Evolutionary conservation across 2,888 invertebrate genomes (phyloP), one percentile per base, ranked within the genome.

Genomic region (Gastracanthus pulcherrimus): DNA sequence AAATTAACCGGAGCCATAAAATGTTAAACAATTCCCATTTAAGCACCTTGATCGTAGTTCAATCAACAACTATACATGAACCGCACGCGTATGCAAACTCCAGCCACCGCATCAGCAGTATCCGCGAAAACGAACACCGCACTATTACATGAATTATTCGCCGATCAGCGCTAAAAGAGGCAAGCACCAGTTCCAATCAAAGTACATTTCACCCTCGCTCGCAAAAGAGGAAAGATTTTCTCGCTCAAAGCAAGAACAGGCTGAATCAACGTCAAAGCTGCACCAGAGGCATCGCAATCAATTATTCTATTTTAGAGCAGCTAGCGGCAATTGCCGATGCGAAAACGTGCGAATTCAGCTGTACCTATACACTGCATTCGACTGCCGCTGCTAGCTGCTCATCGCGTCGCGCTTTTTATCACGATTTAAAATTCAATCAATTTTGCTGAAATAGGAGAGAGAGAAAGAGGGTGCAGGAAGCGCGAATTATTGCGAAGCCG

Each of bases 351-450:
- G 23, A 75, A 66, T 45, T 62, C 74, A 62, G 74, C 74, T 2
- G 4, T 6, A 2, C 1, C 3, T 60, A 45, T 72, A 41, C 41
- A 26, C 16, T 16, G 31, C 64, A 23, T 26, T 26, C 31, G 0
- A 16, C 34, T 60, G 7, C 60, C 29, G 62, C 19, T 34, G 36
- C 34, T n/a, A 51, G 62, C 34, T 62, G 29, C n/a, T 6, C 62
- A 29, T 31, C 45, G 19, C 51, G 41, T 48, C 23, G 11, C 36
- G n/a, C 58, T 58, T 58, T 67, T 58, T 36, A 31, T 38, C 34
- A 3, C 26, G 34, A 60, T 76, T 76, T 55, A 60, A 69, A 69
- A 69, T 76, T 76, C 55, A 60, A 76, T 76, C 58, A 76, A 76
- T 76, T 76, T 69, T 19, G 26, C 29, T 7, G 31, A 26, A 67